Evolutionary conservation across 53 echinoderm and acorn worm genomes (phyloP).

Genomic region (Echinometra lucunter): DNA sequence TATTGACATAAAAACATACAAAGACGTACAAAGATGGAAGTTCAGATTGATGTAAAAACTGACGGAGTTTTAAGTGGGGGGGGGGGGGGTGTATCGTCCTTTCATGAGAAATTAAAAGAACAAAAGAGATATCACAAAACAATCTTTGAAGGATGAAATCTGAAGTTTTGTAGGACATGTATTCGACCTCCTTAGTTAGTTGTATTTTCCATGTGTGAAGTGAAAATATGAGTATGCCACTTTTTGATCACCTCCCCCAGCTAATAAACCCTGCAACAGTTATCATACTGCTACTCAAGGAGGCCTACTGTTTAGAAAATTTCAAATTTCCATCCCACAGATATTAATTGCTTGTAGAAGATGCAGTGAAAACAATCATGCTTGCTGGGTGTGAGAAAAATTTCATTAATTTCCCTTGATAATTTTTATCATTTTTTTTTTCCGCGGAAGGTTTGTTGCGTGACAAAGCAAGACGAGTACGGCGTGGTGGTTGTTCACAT

Average conservation of each 20-base stretch:
- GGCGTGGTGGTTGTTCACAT: background rate
- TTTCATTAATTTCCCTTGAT: slow-evolving; percentile 20
- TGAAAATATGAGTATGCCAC: background rate
- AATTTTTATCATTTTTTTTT: background rate
- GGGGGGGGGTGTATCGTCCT: too few relatives aligned
- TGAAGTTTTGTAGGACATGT: background rate
- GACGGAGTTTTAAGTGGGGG: too few relatives aligned
- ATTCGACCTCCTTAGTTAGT: background rate
- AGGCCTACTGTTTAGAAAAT: background rate
- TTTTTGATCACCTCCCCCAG: background rate
- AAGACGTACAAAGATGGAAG: too few relatives aligned
- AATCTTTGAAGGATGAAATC: too few relatives aligned
- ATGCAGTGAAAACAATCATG: background rate
- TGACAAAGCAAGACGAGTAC: background rate
- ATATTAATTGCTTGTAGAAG: slow-evolving; percentile 31
- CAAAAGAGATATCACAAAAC: too few relatives aligned
- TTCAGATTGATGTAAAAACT: too few relatives aligned
- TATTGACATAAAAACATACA: too few relatives aligned
- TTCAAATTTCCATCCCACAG: background rate
- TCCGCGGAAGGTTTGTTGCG: background rate
- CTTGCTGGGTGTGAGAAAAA: background rate
- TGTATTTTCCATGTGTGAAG: background rate
- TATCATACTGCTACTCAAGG: background rate
- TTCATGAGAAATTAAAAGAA: too few relatives aligned
- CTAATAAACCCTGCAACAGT: background rate